Conservation (phyloP, 2,888 invertebrate species). For the Carterocephalus palaemon region DNA sequence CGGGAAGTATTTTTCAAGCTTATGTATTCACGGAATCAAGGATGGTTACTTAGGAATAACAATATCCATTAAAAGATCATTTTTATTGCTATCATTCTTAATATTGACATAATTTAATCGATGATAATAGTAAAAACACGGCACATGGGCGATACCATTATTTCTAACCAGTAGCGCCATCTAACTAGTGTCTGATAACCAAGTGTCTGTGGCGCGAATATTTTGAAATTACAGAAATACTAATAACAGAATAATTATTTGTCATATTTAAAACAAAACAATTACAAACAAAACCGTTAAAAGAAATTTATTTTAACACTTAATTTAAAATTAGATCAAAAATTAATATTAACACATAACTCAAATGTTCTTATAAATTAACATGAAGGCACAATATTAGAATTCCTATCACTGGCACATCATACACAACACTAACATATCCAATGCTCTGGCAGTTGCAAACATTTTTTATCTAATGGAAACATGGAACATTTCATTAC, state of each 20-base stretch:
- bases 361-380: too few species aligned
- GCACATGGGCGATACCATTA: slow-evolving; percentile 69
- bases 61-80: slow-evolving; percentile 34
- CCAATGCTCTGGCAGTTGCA: too few species aligned
- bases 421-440: too few species aligned
- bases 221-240: not conserved
- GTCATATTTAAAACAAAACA: not conserved
- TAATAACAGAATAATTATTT: not conserved
- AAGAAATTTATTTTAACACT: too few species aligned
- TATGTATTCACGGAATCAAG: slow-evolving; percentile 20
- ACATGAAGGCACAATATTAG: too few species aligned
- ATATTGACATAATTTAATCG: slow-evolving; percentile 37
- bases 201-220: slow-evolving; percentile 42
- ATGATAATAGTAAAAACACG: slow-evolving; percentile 41
- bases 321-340: too few species aligned
- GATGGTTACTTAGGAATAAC: slow-evolving; percentile 22
- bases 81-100: slow-evolving; percentile 54
- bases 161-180: slow-evolving; percentile 48
- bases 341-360: too few species aligned
- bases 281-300: slow-evolving; percentile 6
- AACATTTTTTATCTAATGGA: too few species aligned
- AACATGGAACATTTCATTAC: too few species aligned
- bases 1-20: slow-evolving; percentile 58
- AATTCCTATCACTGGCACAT: too few species aligned
- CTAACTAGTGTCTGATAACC: slow-evolving; percentile 38